Evolutionary conservation across 1,140 invertebrate genomes (phyloP), one percentile per base, ranked within the genome.

Genomic region (Arctopsyche grandis): DNA sequence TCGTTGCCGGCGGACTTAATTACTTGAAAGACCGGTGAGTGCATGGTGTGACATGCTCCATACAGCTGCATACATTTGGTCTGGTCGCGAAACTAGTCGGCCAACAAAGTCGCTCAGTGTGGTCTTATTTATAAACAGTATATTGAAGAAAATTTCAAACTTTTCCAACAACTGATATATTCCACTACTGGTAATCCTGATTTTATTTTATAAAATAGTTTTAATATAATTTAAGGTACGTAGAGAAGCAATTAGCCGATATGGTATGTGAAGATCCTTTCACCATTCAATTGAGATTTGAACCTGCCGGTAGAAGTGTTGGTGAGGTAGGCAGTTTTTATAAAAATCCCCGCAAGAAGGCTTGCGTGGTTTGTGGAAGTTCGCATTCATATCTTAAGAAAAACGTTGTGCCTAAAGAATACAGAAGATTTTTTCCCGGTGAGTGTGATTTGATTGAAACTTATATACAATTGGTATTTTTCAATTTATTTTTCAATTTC

Each of bases 371-470:
- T 0, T 97, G 95, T 86, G 95, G 95, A 1, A 83, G 85, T 5
- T 85, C 85, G 0, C 90, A 95, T 63, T 91, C 91, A 0, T 95
- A 93, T 82, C 91, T 94, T 44, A 88, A 93, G 1, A 96, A 96
- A 85, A 94, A 94, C 83, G 91, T 97, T 43, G 93, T 97, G 48
- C 95, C 95, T 0, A 90, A 92, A 77, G 95, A 97, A 86, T 97
- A 96, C 85, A 90, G 95, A 71, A 95, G 93, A 88, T 91, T 93
- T 85, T 96, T 96, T 84, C 95, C 95, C 26, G 85, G 92, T 91
- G 78, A 87, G 87, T 86, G 80, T 22, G 16, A n/a, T 24, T 44
- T 71, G 52, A 52, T 5, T n/a, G 48, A 26, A 4, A 52, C 9
- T 21, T 7, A 74, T 48, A 74, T 24, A 58, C 9, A 1, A 60